phyloP scores from a whole-genome alignment of 2,888 invertebrate species.

The Troides helena region DNA sequence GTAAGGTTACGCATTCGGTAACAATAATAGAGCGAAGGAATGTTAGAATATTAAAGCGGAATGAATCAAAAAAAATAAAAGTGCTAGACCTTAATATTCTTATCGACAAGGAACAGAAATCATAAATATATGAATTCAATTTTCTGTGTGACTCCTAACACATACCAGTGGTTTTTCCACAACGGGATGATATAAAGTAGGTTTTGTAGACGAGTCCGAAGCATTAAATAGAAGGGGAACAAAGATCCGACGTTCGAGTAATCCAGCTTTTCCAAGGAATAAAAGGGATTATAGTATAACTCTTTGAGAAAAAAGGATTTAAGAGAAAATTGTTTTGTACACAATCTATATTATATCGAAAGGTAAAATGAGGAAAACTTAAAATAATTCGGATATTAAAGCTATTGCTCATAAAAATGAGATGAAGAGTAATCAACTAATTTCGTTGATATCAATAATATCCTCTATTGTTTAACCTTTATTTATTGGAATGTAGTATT shows the following conservation, averaged over 20 bases:
- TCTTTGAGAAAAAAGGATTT: conserved; percentile 20
- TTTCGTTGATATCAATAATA: too few species aligned
- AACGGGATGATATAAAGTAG: conserved; percentile 43
- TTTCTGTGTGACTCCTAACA: conserved; percentile 37
- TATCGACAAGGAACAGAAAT: conserved; percentile 34
- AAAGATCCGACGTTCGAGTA: conserved; percentile 34
- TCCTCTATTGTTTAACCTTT: too few species aligned
- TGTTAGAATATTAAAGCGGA: too few species aligned
- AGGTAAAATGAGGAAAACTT: too few species aligned
- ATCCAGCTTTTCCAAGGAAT: conserved; percentile 35
- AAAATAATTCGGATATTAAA: too few species aligned
- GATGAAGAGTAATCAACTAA: too few species aligned
- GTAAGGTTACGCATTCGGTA: too few species aligned
- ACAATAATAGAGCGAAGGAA: too few species aligned
- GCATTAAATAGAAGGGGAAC: conserved; percentile 45
- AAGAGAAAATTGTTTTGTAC: neutral
- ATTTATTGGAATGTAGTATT: too few species aligned
- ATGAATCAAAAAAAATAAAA: too few species aligned
- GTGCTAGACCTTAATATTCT: neutral
- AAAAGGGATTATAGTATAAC: conserved; percentile 31
- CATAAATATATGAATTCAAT: conserved; percentile 49
- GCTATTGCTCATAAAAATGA: too few species aligned
- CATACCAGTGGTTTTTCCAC: conserved; percentile 39
- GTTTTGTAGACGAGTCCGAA: conserved; percentile 37
- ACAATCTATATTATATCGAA: neutral